Evolutionary conservation across 2,113 vertebrate species (phyloP).

Genomic region (Bos indicus): DNA sequence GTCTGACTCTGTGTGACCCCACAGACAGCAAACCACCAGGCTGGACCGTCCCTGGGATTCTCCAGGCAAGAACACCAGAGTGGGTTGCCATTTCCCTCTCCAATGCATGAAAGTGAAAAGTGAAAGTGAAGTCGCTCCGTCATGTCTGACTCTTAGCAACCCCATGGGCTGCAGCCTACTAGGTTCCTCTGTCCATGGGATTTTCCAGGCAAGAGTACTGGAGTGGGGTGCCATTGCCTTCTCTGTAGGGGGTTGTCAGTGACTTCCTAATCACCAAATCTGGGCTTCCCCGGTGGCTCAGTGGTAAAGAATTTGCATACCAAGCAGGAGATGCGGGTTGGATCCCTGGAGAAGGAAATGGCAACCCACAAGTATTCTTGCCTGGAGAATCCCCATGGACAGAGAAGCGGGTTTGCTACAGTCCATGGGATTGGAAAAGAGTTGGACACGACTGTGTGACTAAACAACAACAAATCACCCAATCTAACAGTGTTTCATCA

Average conservation of each 20-base stretch:
- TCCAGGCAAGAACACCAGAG: no score
- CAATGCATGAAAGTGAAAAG: no score
- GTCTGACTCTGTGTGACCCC: no score
- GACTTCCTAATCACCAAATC: not conserved
- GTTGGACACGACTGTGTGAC: rapidly evolving
- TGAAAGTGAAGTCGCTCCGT: no score
- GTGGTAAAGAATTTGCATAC: not conserved
- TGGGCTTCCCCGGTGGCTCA: not conserved
- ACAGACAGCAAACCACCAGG: no score
- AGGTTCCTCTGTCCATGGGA: no score
- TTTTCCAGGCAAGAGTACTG: no score
- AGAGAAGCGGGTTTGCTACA: not conserved
- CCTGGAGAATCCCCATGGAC: not conserved
- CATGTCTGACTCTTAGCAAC: no score
- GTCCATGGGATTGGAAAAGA: not conserved
- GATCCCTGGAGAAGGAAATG: not conserved
- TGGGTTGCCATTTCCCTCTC: no score
- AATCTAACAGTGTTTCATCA: not conserved
- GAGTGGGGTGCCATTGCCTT: no score
- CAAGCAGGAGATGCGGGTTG: not conserved
- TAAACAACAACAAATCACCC: not conserved
- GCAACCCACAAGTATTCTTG: not conserved
- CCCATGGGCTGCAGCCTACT: no score
- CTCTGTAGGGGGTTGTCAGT: not conserved
- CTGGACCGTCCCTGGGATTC: no score